These are phyloP conservation scores for Takifugu ocellatus DNA, from an alignment of 2,797 vertebrate genomes.

Conservation along the genomic window DNA sequence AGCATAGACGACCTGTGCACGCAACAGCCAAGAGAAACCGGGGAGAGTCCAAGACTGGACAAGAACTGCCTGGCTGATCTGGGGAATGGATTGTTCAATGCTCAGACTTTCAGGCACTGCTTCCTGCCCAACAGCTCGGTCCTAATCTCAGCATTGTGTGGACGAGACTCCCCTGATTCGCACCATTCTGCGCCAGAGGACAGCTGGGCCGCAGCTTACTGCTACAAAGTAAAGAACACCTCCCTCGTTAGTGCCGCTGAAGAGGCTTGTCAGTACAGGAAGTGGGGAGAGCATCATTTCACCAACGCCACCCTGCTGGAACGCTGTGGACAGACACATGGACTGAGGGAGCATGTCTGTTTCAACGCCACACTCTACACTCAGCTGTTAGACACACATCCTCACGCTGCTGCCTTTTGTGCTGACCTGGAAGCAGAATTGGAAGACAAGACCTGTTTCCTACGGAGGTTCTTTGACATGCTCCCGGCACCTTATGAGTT, in stretches of 20 bases:
- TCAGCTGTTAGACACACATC: constrained; percentile 59
- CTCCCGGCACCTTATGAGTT: constrained; percentile 77
- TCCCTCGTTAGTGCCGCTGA: constrained; percentile 36
- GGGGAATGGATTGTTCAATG: constrained; percentile 71
- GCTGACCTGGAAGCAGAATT: constrained; percentile 57
- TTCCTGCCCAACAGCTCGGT: constrained; percentile 81
- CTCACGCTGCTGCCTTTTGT: constrained; percentile 72
- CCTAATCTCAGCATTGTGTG: constrained; percentile 74
- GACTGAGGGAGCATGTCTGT: constrained; percentile 80
- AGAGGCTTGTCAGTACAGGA: constrained; percentile 70
- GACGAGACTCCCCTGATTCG: constrained; percentile 55
- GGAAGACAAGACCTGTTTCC: constrained; percentile 75
- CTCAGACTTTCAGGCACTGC: constrained; percentile 81
- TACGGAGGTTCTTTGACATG: constrained; percentile 82
- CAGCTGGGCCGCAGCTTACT: constrained; percentile 74
- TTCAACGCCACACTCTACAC: constrained; percentile 74
- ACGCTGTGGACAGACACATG: constrained; percentile 63
- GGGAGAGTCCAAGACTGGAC: constrained; percentile 36
- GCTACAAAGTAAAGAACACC: constrained; percentile 65
- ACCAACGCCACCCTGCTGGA: constrained; percentile 70
- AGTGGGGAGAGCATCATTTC: constrained; percentile 70
- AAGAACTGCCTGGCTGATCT: constrained; percentile 74
- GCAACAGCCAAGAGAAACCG: constrained; percentile 60
- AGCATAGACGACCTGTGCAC: constrained; percentile 79
- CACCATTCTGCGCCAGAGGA: constrained; percentile 56